Percentiles rank a stretch among this genome's conserved stretches.
phyloP scores from a whole-genome alignment of 2,797 vertebrate genomes.

The Mus caroli region DNA sequence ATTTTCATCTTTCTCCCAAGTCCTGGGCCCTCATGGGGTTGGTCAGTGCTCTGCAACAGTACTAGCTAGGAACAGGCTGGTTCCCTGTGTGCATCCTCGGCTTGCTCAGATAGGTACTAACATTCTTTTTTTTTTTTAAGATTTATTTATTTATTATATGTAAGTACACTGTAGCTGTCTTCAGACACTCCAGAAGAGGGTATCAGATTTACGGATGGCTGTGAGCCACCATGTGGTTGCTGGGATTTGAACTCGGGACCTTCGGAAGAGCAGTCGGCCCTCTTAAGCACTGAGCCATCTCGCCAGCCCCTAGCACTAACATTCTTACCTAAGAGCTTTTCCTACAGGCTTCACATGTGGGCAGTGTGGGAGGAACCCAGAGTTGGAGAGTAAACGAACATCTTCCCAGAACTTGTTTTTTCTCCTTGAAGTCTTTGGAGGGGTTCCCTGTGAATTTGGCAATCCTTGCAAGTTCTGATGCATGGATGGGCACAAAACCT shows the following conservation, averaged over 20 bases:
- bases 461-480: conserved; percentile 22
- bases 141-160: no score
- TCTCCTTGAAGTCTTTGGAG: conserved; percentile 7
- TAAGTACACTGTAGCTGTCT: no score
- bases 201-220: no score
- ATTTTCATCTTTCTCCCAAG: conserved; percentile 1
- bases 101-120: not conserved
- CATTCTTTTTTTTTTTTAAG: no score
- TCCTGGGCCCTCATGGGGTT: not conserved
- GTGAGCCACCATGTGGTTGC: no score
- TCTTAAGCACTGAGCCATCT: no score
- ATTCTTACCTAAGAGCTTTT: not conserved
- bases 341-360: not conserved
- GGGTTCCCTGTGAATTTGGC: not conserved
- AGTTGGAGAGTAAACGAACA: not conserved
- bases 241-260: no score
- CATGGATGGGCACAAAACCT: not conserved
- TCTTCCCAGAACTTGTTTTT: not conserved
- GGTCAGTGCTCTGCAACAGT: conserved; percentile 4
- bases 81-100: not conserved
- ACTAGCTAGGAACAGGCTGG: not conserved
- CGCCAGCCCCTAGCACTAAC: not conserved
- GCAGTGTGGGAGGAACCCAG: not conserved
- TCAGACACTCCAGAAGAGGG: no score
- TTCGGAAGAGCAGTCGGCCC: no score